These are phyloP conservation scores for Drosophila paulistorum DNA, from an alignment of 1,140 invertebrate genomes.

Conservation along the genomic window DNA sequence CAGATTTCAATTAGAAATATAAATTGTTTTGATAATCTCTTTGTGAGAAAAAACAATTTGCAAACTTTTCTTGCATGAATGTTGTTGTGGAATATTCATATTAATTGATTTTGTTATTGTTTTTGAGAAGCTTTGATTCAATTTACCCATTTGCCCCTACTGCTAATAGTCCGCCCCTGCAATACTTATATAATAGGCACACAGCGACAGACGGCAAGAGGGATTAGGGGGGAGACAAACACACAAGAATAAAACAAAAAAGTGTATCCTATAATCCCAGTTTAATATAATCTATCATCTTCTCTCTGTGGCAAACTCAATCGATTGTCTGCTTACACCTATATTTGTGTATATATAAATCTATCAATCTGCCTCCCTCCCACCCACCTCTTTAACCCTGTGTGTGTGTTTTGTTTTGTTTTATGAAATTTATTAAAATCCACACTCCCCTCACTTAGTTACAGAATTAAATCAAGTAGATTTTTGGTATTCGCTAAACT, in stretches of 20 bases:
- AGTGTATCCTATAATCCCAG: neutral
- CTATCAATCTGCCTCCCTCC: neutral
- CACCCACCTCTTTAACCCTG: neutral
- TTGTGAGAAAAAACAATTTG: no score
- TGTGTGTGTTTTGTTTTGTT: neutral
- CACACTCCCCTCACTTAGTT: neutral
- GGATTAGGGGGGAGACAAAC: neutral
- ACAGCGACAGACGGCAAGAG: no score
- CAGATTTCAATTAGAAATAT: no score
- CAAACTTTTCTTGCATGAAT: no score
- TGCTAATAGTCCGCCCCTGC: neutral
- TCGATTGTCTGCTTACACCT: neutral
- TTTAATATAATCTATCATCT: constrained; percentile 13
- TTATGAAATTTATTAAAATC: constrained; percentile 1
- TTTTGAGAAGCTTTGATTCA: no score
- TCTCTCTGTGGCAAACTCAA: neutral
- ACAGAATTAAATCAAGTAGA: neutral
- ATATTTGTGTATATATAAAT: neutral
- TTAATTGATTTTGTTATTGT: no score
- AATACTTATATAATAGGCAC: neutral
- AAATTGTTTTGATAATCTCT: no score
- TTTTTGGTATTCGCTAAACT: neutral
- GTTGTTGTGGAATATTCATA: no score
- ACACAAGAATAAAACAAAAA: neutral
- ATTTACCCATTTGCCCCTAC: no score